These are phyloP conservation scores for Apoda limacodes DNA, from an alignment of 2,888 invertebrate genomes.

Conservation along the genomic window DNA sequence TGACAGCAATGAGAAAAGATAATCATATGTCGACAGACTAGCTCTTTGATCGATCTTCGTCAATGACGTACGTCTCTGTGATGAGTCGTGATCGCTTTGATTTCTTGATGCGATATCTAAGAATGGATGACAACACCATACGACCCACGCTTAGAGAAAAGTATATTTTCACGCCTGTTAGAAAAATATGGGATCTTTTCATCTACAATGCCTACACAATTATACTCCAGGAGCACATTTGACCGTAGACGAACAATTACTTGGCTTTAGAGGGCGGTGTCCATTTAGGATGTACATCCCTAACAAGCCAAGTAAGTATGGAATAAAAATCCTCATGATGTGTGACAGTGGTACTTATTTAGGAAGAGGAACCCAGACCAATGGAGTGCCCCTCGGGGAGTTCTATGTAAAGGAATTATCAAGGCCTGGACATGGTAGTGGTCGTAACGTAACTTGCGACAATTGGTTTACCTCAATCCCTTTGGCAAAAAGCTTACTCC, in stretches of 20 bases:
- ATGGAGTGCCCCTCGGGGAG: conserved; percentile 21
- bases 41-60: conserved; percentile 18
- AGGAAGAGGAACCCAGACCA: conserved; percentile 22
- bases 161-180: conserved; percentile 8
- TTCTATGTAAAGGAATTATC: conserved; percentile 12
- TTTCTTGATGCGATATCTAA: conserved; percentile 14
- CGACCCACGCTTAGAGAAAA: conserved; percentile 1
- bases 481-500: conserved; percentile 19
- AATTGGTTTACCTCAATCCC: conserved; percentile 16
- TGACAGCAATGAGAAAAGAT: conserved; percentile 18
- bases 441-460: conserved; percentile 16
- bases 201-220: conserved; percentile 8
- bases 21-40: conserved; percentile 20
- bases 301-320: conserved; percentile 21
- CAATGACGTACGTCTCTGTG: conserved; percentile 15
- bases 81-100: conserved; percentile 16
- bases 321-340: conserved; percentile 11
- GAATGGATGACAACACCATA: conserved; percentile 15
- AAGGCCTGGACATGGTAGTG: conserved; percentile 4
- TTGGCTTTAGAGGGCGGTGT: conserved; percentile 9
- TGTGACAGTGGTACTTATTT: conserved; percentile 13
- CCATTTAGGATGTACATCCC: conserved; percentile 12
- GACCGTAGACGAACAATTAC: conserved; percentile 11
- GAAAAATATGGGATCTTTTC: conserved; percentile 12
- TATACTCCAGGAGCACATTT: conserved; percentile 2